Evolutionary conservation across 2,888 invertebrate species (phyloP).

Genomic region (Conistra vaccinii): DNA sequence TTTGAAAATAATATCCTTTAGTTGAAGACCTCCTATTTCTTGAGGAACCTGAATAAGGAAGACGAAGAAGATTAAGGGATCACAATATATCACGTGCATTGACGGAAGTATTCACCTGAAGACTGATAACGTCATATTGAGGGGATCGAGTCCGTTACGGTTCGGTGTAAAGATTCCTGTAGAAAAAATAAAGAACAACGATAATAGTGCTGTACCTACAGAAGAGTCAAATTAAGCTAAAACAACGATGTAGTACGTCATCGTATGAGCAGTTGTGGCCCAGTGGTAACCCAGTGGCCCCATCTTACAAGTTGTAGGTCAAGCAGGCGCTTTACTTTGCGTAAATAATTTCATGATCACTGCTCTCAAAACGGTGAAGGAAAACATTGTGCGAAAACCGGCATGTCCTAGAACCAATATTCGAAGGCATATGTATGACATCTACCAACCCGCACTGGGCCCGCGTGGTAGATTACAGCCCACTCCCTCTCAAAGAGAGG

Average conservation of each 20-base stretch:
- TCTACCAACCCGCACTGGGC: no score
- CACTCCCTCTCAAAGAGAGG: no score
- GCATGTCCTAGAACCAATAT: no score
- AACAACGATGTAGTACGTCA: neutral
- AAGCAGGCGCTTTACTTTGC: no score
- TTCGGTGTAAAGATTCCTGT: neutral
- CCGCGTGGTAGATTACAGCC: no score
- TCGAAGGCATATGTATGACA: no score
- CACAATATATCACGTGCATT: slow-evolving; percentile 42
- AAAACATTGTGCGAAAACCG: no score
- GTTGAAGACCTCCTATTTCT: neutral
- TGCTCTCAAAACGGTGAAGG: no score
- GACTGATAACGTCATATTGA: slow-evolving; percentile 34
- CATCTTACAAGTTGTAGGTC: no score
- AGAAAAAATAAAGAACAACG: neutral
- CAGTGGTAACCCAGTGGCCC: no score
- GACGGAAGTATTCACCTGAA: slow-evolving; percentile 39
- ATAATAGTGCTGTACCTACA: neutral
- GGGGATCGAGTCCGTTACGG: neutral
- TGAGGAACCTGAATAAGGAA: slow-evolving; percentile 2
- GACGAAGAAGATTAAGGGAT: slow-evolving; percentile 14
- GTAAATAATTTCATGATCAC: no score
- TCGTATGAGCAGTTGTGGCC: no score
- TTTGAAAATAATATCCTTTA: neutral
- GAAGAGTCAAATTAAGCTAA: neutral